Evolutionary conservation across 2,113 vertebrate species (phyloP), one percentile per base, ranked within the genome.

Genomic region (Stomatorhinus ivindoensis): DNA sequence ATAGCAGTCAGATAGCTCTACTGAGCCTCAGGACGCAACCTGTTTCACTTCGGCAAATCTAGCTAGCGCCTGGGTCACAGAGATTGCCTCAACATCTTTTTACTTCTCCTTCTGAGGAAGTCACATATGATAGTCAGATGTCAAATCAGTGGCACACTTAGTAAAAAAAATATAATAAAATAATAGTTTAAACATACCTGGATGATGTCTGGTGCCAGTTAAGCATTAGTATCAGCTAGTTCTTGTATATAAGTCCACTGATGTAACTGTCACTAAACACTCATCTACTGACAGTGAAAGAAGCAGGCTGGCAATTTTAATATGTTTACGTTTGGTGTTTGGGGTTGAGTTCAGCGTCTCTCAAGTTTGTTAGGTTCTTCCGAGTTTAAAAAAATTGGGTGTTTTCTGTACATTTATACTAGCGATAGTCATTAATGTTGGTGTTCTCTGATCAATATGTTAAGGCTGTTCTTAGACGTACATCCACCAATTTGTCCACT

Each of bases 21-120:
- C 11, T 5, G 46, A 24, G 69, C 48, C 17, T 76, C 46, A 48
- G 90, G 90, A 91, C 90, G 88, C 47, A 88, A 89, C 88, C 87
- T 58, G 42, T 90, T 85, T 90, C 86, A 87, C 89, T 84, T 86
- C 46, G 51, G 44, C 84, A 31, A 31, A 48, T 53, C 24, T 44
- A 3, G 13, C 35, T 80, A 19, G 69, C 15, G 35, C 11, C 13
- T 76, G 31, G 11, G 39, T 80, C 61, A 69, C 27, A 69, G n/a
- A 69, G n/a, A 11, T 27, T 69, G 58, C n/a, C 31, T 76, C 69
- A 39, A 80, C 35, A 80, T 42, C 73, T 6, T 42, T 80, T 80
- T 80, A 42, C 15, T 80, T 80, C 15, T 39, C 35, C 19, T 42
- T 13, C 11, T 80, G 73, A 80, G 73, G 73, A 80, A 80, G 73